Conservation (phyloP, 1,140 invertebrate species). For the Calliphora vicina region DNA sequence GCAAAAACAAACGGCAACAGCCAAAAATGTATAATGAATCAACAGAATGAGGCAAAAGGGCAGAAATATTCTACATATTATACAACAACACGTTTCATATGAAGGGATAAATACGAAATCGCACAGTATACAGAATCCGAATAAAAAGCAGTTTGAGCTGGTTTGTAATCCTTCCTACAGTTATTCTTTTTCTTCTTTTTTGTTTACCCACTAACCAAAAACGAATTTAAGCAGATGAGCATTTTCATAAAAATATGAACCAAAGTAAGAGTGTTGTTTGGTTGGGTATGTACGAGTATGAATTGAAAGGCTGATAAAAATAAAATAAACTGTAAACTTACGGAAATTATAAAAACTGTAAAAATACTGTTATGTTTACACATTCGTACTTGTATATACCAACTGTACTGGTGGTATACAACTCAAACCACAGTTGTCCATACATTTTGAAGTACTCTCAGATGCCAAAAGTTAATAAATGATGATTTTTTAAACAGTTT, state of each 20-base stretch:
- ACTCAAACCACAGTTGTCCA: conserved; percentile 11
- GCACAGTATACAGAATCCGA: not conserved
- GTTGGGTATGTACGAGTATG: too few relatives aligned
- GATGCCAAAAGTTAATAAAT: conserved; percentile 12
- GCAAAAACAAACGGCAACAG: not conserved
- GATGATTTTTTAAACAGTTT: not conserved
- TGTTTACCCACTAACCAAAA: not conserved
- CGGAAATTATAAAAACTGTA: conserved; percentile 1
- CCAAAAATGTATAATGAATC: not conserved
- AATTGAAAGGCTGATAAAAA: not conserved
- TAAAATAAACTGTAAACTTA: not conserved
- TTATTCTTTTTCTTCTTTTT: too few relatives aligned
- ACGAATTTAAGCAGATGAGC: not conserved
- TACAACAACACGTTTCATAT: not conserved
- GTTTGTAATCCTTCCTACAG: not conserved
- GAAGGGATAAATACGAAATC: not conserved
- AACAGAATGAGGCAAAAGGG: not conserved
- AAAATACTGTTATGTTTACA: not conserved
- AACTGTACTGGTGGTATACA: not conserved
- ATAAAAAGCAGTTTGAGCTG: not conserved
- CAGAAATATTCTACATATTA: not conserved
- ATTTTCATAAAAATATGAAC: not conserved
- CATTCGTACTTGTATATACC: too few relatives aligned
- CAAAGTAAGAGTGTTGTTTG: not conserved
- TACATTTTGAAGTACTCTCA: not conserved